Evolutionary conservation across 2,888 invertebrate genomes (phyloP), one percentile per base, ranked within the genome.

Genomic region (Melangyna quadrimaculata): DNA sequence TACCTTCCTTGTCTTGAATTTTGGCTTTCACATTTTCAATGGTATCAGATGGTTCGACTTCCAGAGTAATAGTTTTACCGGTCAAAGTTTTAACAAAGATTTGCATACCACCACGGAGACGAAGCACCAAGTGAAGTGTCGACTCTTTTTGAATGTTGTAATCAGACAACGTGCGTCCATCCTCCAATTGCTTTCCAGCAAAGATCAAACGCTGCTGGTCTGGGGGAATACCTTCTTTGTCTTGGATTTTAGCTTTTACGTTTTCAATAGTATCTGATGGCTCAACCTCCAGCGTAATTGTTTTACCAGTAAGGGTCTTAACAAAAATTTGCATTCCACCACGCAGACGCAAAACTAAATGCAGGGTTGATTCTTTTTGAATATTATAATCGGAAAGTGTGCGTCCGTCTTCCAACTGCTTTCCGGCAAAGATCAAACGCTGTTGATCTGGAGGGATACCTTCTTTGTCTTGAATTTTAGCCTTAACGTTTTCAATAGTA

Each of bases 291-390:
- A 89, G 19, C 0, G 89, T 89, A n/a, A 89, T 89, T 19, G 89
- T 89, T 24, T 89, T 89, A 0, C 89, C 89, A 0, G 89, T 89
- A 19, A 89, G 24, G 0, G 89, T 89, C 70, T 89, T 89, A 1
- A 89, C 89, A 9, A 89, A 89, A 65, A 89, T 89, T 24, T 89
- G 89, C 89, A 98, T 98, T 93, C 94, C 96, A 93, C 98, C 98
- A 91, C 98, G 94, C 88, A 98, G 95, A 93, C 98, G 96, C 79
- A 98, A 94, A 69, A 98, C 98, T 93, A 97, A 94, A 17, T 89
- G 89, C 0, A 89, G 81, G 6, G 89, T 89, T 0, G 89, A 89
- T 72, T 89, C 89, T 73, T 89, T 89, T 32, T 89, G 89, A 19
- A 89, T 89, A 32, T 89, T 89, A 29, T 89, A 89, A 92, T 98